Conservation (phyloP, 2,888 invertebrate species). For the Panopea generosa region DNA sequence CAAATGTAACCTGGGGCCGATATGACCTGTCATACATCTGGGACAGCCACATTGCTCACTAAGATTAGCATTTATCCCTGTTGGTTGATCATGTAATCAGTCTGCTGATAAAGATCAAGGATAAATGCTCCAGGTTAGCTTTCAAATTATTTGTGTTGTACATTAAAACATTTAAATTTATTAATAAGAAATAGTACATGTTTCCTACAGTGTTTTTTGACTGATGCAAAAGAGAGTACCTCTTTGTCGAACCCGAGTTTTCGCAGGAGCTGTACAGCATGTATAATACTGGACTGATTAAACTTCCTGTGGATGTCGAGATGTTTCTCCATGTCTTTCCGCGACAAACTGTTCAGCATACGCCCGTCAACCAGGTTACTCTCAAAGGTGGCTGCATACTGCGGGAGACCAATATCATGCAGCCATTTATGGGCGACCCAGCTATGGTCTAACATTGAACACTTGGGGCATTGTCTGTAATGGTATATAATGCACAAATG, state of each 20-base stretch:
- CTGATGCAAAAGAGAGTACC: too few relatives aligned
- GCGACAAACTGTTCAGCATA: slow-evolving; percentile 96
- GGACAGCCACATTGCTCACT: too few relatives aligned
- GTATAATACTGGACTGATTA: slow-evolving; percentile 97
- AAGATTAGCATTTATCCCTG: too few relatives aligned
- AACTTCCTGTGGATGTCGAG: slow-evolving; percentile 96
- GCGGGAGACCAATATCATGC: slow-evolving; percentile 94
- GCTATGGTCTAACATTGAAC: slow-evolving; percentile 94
- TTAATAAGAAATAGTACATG: too few relatives aligned
- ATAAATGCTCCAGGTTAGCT: too few relatives aligned
- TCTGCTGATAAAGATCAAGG: too few relatives aligned
- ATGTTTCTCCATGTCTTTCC: slow-evolving; percentile 97
- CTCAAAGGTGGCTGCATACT: slow-evolving; percentile 95
- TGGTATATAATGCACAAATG: slow-evolving; percentile 8
- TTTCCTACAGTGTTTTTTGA: too few relatives aligned
- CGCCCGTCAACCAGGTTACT: slow-evolving; percentile 96
- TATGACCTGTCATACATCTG: too few relatives aligned
- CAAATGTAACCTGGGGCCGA: too few relatives aligned
- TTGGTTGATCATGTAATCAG: too few relatives aligned
- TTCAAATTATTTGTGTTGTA: too few relatives aligned
- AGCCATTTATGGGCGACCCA: slow-evolving; percentile 98
- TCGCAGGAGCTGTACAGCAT: slow-evolving; percentile 95
- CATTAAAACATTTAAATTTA: too few relatives aligned
- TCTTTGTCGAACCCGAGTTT: slow-evolving; percentile 94
- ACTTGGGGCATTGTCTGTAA: slow-evolving; percentile 91